A percentile compares a stretch with the other conserved stretches of the same genome.
Evolutionary conservation across 2,797 vertebrate genomes (phyloP).

Genomic region (Lepilemur ruficaudatus): DNA sequence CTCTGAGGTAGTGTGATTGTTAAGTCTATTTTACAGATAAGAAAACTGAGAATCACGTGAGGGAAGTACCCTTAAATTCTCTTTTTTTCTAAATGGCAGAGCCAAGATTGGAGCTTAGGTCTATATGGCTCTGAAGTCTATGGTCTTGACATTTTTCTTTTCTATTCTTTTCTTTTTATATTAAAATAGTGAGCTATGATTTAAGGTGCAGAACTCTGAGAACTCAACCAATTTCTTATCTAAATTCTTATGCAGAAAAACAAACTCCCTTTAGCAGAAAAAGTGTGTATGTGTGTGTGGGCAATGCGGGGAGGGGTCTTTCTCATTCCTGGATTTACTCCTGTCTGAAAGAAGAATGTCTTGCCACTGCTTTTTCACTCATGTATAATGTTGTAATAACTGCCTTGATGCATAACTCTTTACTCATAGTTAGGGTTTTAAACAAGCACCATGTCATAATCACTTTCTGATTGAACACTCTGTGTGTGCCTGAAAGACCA

Average conservation of each 20-base stretch:
- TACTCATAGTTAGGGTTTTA: not conserved
- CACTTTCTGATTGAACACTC: not conserved
- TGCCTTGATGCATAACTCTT: not conserved
- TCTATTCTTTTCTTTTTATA: not conserved
- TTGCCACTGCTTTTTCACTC: not conserved
- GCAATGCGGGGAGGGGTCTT: not conserved
- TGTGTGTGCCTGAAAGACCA: not conserved
- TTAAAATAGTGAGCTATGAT: not conserved
- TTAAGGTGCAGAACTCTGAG: not conserved
- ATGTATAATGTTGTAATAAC: not conserved
- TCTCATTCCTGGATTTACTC: not conserved
- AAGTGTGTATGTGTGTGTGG: not conserved
- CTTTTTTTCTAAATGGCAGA: not conserved
- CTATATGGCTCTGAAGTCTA: not conserved
- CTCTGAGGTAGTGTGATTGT: not conserved
- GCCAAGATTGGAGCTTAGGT: not conserved
- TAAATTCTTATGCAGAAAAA: conserved; percentile 32
- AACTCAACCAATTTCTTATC: not conserved
- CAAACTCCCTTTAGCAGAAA: not conserved
- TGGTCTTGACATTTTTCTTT: not conserved
- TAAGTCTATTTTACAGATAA: not conserved
- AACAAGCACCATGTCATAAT: not conserved
- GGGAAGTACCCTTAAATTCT: not conserved
- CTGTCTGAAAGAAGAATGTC: not conserved
- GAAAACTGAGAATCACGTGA: not conserved